Conservation (phyloP, 2,797 vertebrate species). For the Pseudotriccus pelzelni region DNA sequence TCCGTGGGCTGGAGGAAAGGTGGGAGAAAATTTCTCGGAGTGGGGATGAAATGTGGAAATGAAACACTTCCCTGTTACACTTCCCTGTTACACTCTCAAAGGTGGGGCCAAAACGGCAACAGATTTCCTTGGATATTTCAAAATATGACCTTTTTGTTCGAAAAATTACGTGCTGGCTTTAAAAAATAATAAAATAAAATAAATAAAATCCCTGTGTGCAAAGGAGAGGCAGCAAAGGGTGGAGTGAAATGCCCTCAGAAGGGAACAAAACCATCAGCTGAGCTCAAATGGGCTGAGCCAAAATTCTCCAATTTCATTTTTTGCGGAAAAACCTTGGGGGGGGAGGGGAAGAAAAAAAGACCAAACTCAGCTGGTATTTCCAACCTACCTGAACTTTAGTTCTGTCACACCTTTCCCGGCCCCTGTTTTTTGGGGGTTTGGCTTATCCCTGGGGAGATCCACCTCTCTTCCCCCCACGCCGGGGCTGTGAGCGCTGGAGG, state of each 20-base stretch:
- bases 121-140: constrained; percentile 16
- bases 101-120: neutral
- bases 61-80: neutral
- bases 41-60: too few relatives aligned
- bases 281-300: neutral
- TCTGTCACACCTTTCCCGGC: neutral
- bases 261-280: neutral
- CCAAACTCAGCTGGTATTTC: neutral
- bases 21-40: neutral
- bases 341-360: neutral
- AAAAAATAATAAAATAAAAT: neutral
- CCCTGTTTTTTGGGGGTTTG: neutral
- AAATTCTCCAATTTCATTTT: neutral
- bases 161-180: neutral
- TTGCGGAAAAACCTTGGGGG: neutral
- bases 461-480: neutral
- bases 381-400: neutral
- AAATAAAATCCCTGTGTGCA: neutral
- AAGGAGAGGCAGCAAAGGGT: neutral
- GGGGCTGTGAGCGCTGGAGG: fast-evolving
- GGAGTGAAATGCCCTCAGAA: neutral
- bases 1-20: neutral
- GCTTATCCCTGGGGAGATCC: neutral
- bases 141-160: constrained; percentile 1
- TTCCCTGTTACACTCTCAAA: neutral